Conservation (phyloP, 2,797 vertebrate genomes). For the Artibeus lituratus region DNA sequence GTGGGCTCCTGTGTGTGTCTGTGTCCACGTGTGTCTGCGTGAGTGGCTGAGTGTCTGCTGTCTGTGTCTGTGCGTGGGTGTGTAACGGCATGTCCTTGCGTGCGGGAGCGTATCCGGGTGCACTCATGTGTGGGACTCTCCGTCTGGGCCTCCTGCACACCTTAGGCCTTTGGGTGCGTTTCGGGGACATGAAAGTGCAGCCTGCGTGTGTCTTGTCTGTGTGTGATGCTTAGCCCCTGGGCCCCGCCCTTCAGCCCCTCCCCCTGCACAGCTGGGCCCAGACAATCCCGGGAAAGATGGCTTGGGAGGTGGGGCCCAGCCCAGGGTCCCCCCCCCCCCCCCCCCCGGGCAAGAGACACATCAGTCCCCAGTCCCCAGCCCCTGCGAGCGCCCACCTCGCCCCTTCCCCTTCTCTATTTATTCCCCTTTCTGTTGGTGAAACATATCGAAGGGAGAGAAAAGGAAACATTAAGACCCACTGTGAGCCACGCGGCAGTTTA, state of each 20-base stretch:
- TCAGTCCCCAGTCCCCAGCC: neutral
- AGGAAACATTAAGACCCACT: conserved; percentile 86
- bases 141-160: neutral
- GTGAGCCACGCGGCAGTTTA: conserved; percentile 88
- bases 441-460: conserved; percentile 83
- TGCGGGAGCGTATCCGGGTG: neutral
- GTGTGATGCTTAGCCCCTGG: neutral
- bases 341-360: rapidly evolving
- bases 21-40: rapidly evolving
- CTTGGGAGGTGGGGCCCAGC: neutral
- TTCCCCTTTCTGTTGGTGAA: conserved; percentile 82
- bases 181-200: rapidly evolving
- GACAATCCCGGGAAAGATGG: neutral
- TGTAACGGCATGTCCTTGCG: rapidly evolving
- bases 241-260: neutral
- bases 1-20: neutral
- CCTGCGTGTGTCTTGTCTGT: neutral
- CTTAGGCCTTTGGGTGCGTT: neutral
- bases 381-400: neutral
- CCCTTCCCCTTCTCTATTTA: conserved; percentile 63
- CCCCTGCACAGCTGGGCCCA: neutral
- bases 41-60: neutral
- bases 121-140: neutral
- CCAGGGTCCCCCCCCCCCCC: neutral
- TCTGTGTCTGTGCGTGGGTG: neutral